phyloP scores from a whole-genome alignment of 2,888 invertebrate species.

The Pandemis cinnamomeana region DNA sequence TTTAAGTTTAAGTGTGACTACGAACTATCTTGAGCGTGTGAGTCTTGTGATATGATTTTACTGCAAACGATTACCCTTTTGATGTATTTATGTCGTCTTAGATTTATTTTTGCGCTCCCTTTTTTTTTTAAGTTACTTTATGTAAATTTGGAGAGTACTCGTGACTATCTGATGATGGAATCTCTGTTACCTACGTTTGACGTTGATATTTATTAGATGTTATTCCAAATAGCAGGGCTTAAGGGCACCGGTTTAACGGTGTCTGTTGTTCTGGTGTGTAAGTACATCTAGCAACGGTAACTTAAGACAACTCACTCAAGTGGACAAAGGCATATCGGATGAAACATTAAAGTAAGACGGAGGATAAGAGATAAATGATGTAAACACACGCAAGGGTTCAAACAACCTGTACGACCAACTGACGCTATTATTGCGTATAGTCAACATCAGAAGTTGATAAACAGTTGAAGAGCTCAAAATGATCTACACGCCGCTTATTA shows the following conservation, averaged over 20 bases:
- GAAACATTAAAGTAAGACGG: background rate
- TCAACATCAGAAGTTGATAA: too few relatives aligned
- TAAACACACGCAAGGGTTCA: too few relatives aligned
- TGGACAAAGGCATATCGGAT: background rate
- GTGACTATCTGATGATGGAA: constrained; percentile 53
- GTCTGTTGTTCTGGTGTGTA: constrained; percentile 21
- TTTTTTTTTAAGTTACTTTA: constrained; percentile 37
- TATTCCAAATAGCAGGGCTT: constrained; percentile 15
- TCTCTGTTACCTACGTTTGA: constrained; percentile 46
- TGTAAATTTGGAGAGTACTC: constrained; percentile 46
- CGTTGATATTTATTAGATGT: constrained; percentile 36
- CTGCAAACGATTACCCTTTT: constrained; percentile 35
- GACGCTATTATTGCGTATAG: too few relatives aligned
- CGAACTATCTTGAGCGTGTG: constrained; percentile 24
- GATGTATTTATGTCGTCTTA: constrained; percentile 43
- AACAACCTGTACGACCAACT: too few relatives aligned
- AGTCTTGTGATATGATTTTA: constrained; percentile 41
- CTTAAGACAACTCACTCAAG: constrained; percentile 12
- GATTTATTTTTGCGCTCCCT: constrained; percentile 35
- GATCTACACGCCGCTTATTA: too few relatives aligned
- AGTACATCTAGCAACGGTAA: constrained; percentile 36
- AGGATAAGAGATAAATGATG: too few relatives aligned
- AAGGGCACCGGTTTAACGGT: constrained; percentile 36
- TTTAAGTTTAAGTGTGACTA: constrained; percentile 25
- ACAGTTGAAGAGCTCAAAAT: too few relatives aligned